Base-by-base conservation (phyloP, 1,140 invertebrate genomes). In the Drosophila setifemur region DNA sequence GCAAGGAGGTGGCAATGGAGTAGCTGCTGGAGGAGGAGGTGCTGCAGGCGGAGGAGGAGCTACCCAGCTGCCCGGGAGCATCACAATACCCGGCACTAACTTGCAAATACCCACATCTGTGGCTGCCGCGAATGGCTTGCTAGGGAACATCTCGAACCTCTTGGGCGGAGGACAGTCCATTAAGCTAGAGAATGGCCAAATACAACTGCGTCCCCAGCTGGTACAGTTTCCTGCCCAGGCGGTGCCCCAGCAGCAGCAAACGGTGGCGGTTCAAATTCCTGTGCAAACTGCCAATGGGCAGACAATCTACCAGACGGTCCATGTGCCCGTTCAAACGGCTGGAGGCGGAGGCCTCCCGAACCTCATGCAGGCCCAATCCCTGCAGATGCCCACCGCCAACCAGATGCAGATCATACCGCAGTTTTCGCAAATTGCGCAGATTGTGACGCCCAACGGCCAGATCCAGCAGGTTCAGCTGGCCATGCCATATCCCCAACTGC, bases 231-330 rank as follows among this genome's bases (percentile, higher is more conserved):
- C 63, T 6, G 29, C 72, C 3, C 64, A 83, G 33, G 43, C 82
- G 31, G 12, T 77, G 1, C 94, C 94, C 6, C 93, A 97, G 91
- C 95, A 96, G 89, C 96, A 96, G 89, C 88, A 89, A 31, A 95
- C 96, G 11, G 96, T 98, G 35, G 96, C 97, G 0, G 96, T 98
- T 9, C 97, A 98, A 91, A 95, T 98, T 31, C 97, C 97, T 1
- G 96, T 98, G 49, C 95, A 96, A 57, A 94, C 96, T 4, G 94
- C 94, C 11, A 96, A 95, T 90, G 97, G 97, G 0, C 97, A 98
- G 90, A 98, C 97, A 0, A 94, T 98, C 47, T 97, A 97, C 89
- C 97, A 98, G 88, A 98, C 97, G 0, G 94, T 98, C 1, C 97
- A 98, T 90, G 94, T 98, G 76, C 97, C 97, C 0, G 92, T 97